Percentiles rank a stretch among this genome's conserved stretches.
phyloP scores from a whole-genome alignment of 2,113 vertebrate species.

The Hipposideros armiger region DNA sequence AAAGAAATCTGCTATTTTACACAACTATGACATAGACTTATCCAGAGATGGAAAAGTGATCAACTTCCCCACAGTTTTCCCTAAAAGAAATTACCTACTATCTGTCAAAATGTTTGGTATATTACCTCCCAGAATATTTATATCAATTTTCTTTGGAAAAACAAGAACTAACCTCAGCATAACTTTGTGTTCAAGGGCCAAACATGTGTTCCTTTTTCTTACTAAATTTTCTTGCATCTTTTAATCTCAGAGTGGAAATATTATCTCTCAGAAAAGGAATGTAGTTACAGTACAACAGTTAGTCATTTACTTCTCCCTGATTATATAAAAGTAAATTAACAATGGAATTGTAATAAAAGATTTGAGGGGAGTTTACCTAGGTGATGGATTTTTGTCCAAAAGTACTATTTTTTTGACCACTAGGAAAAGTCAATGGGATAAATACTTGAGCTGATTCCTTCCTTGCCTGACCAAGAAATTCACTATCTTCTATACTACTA shows the following conservation, averaged over 20 bases:
- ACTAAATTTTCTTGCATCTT: not conserved
- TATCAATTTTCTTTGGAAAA: constrained; percentile 11
- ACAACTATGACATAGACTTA: not conserved
- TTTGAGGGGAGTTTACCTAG: not conserved
- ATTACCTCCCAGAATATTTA: not conserved
- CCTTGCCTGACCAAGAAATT: not conserved
- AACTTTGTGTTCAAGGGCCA: not conserved
- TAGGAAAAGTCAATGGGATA: not conserved
- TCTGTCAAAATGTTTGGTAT: not conserved
- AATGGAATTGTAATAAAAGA: not conserved
- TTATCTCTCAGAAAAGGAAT: not conserved
- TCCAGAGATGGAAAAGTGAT: not conserved
- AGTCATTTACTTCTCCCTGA: not conserved
- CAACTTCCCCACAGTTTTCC: not conserved
- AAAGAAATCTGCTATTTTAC: not conserved
- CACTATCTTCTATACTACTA: not conserved
- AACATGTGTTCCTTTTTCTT: not conserved
- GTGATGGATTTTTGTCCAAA: not conserved
- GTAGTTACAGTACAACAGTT: not conserved
- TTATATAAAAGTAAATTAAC: not conserved
- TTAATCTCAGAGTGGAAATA: not conserved
- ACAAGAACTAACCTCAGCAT: not conserved
- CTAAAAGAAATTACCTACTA: not conserved
- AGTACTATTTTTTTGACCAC: not conserved
- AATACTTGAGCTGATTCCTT: not conserved